These are phyloP conservation scores for Octodon degus DNA, from an alignment of 2,113 vertebrate genomes.

Conservation along the genomic window DNA sequence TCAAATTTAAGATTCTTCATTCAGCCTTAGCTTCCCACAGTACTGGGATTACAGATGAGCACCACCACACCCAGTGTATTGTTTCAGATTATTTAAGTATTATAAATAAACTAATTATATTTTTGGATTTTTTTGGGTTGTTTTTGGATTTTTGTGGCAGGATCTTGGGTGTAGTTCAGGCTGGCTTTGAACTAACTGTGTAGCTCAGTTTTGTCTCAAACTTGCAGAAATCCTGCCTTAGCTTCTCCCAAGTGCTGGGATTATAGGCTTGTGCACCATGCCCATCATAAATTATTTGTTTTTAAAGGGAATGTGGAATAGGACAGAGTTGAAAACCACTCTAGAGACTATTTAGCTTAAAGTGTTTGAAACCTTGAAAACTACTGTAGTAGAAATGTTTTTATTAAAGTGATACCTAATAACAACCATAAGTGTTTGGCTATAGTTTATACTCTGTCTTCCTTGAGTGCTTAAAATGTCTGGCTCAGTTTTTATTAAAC, in stretches of 20 bases:
- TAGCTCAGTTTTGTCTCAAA: not conserved
- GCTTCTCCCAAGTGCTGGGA: not conserved
- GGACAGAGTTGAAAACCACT: not conserved
- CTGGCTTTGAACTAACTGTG: not conserved
- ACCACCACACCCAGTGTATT: not conserved
- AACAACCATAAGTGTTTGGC: not conserved
- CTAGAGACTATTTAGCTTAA: conserved; percentile 18
- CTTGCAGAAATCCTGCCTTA: not conserved
- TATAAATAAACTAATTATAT: not conserved
- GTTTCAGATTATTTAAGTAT: not conserved
- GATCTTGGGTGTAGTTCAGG: not conserved
- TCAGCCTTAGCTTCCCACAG: not conserved
- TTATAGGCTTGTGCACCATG: not conserved
- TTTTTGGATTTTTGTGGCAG: not conserved
- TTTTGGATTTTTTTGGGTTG: not conserved
- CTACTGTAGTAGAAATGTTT: not conserved
- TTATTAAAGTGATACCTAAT: not conserved
- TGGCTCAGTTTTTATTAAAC: not conserved
- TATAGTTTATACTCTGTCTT: not conserved
- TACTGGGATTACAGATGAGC: not conserved
- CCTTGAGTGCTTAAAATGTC: not conserved
- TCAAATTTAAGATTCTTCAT: not conserved
- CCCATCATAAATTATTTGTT: not conserved
- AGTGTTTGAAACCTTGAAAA: not conserved
- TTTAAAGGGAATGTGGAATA: conserved; percentile 4